Percentiles rank a stretch among this genome's conserved stretches.
phyloP scores from a whole-genome alignment of 2,888 invertebrate genomes.

The Hypsopygia costalis region DNA sequence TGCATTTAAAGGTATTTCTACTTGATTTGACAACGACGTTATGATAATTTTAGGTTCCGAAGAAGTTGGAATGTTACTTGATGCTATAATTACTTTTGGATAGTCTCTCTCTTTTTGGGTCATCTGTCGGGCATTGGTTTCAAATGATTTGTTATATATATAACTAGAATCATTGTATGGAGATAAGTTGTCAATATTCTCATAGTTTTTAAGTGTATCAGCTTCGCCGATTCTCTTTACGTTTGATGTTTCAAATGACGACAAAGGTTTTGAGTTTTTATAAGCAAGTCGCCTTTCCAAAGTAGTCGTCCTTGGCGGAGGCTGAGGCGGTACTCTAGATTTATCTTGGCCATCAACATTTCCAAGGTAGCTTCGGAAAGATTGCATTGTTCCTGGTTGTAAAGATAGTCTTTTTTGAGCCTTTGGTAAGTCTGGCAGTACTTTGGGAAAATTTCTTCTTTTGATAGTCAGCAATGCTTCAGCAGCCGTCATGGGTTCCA shows the following conservation, averaged over 20 bases:
- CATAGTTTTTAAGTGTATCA: conserved; percentile 44
- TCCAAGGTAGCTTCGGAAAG: conserved; percentile 49
- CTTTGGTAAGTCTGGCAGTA: conserved; percentile 87
- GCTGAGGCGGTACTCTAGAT: conserved; percentile 82
- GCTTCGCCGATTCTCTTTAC: conserved; percentile 41
- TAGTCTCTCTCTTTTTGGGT: conserved; percentile 44
- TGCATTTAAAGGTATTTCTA: conserved; percentile 53
- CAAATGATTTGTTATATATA: conserved; percentile 39
- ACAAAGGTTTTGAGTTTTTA: conserved; percentile 59
- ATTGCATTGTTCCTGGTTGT: conserved; percentile 76
- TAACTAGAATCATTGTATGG: conserved; percentile 25
- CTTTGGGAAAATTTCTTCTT: conserved; percentile 91
- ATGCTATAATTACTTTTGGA: conserved; percentile 76
- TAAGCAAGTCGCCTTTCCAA: conserved; percentile 80
- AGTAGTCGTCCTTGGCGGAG: conserved; percentile 88
- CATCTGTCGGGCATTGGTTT: conserved; percentile 26
- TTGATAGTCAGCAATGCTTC: conserved; percentile 87
- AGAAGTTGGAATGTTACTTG: conserved; percentile 60
- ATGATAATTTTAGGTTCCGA: conserved; percentile 82
- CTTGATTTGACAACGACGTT: conserved; percentile 73
- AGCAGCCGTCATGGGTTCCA: conserved; percentile 79
- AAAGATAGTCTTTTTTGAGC: conserved; percentile 83
- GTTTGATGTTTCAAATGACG: conserved; percentile 53
- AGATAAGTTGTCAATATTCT: conserved; percentile 57
- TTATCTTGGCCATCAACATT: conserved; percentile 54